Evolutionary conservation across 1,140 invertebrate species (phyloP).

Genomic region (Drosophila ambigua): DNA sequence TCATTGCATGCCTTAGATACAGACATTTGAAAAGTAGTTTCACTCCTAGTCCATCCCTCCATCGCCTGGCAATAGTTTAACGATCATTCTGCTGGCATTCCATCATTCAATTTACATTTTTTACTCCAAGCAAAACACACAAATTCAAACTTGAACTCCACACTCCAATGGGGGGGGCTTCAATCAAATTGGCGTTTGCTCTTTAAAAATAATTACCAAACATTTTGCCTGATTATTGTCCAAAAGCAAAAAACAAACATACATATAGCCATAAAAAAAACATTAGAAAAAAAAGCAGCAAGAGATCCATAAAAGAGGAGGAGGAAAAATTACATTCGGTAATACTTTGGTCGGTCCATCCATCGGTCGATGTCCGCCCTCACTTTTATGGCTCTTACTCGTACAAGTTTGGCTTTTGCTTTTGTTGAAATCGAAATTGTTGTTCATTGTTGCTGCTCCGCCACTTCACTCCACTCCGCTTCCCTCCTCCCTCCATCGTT

Average conservation of each 20-base stretch:
- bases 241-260: slow-evolving; percentile 35
- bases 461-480: too few relatives aligned
- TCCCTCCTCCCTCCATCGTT: too few relatives aligned
- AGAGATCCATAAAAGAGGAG: too few relatives aligned
- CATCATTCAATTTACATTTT: slow-evolving; percentile 12
- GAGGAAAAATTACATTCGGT: slow-evolving; percentile 34
- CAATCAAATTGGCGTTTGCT: slow-evolving; percentile 26
- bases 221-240: slow-evolving; percentile 70
- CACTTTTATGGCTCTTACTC: slow-evolving; percentile 40
- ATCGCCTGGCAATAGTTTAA: too few relatives aligned
- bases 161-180: slow-evolving; percentile 22
- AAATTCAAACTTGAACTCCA: slow-evolving; percentile 13
- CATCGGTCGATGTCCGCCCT: slow-evolving; percentile 27
- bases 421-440: slow-evolving; percentile 66
- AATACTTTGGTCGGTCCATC: slow-evolving; percentile 1
- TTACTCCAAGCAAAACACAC: neutral
- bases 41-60: too few relatives aligned
- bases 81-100: too few relatives aligned
- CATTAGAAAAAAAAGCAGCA: too few relatives aligned
- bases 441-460: too few relatives aligned
- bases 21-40: too few relatives aligned
- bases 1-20: too few relatives aligned
- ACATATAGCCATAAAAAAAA: slow-evolving; percentile 4
- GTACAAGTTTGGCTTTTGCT: slow-evolving; percentile 26
- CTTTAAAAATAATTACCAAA: slow-evolving; percentile 72